Base-by-base conservation (phyloP, 1,140 invertebrate species). In the Solen grandis region DNA sequence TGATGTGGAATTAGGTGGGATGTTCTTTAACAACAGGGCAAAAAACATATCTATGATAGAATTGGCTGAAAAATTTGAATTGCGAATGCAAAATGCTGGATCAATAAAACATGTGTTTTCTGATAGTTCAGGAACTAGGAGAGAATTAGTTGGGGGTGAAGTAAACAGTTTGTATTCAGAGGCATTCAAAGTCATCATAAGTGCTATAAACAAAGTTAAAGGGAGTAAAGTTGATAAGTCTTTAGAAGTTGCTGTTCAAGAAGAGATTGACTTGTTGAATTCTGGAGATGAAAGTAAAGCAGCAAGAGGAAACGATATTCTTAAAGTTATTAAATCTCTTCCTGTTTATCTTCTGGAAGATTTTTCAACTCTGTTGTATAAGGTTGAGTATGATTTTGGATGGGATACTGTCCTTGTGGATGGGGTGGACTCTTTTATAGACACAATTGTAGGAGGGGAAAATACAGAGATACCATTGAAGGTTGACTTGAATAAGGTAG, bases 1-100 rank as follows among this genome's bases (percentile, higher is more conserved):
- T 27, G 85, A 86, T 63, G 84, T 83, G n/a, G 85, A 88, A n/a
- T 33, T 88, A n/a, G 86, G 86, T 38, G 85, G 68, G 4, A 52
- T 63, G 13, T 50, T 77, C 0, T 38, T 88, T 0, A 86, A 84
- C 46, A 81, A 70, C 2, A 66, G 31, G 35, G 68, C 62, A 14
- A 84, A 78, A 25, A 60, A 81, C 59, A 85, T 84, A 63, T 81
- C 79, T 1, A 41, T 88, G 29, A 69, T 85, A n/a, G 77, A 85
- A 35, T 29, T 88, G 60, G 81, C 81, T 22, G 52, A 77, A 60
- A 60, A 74, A n/a, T 80, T 86, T 76, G 86, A 85, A 38, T 60
- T 88, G 19, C 57, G 85, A 36, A 84, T 72, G 2, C 63, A 41
- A 52, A 69, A 54, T 19, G 25, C 86, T 52, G 77, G 82, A 13